Base-by-base conservation (phyloP, 2,113 vertebrate genomes). In the Pluvianellus socialis region DNA sequence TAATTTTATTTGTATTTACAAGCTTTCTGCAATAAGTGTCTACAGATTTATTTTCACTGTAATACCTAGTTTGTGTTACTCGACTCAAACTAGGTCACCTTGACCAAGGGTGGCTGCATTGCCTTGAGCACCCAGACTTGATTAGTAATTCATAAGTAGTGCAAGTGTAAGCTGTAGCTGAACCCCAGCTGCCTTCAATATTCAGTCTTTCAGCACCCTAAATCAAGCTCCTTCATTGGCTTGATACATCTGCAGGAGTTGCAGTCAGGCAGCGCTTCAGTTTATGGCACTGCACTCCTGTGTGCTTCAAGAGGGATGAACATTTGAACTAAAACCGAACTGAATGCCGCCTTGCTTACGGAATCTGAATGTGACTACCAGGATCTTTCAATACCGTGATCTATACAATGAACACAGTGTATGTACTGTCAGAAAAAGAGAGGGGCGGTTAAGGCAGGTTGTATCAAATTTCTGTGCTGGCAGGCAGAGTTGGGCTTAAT, bases 381-480 rank as follows among this genome's bases (percentile, higher is more conserved):
- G n/a, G 86, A 33, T 79, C 72, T 72, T 7, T 86, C 71, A 26
- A 17, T 85, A 9, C 90, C 18, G 45, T 47, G 72, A 55, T 61
- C 56, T 90, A 13, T 94, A 95, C 89, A 97, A 84, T 79, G 79
- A 95, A 5, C 3, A 14, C 94, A 95, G 79, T 97, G 94, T 97
- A 27, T 83, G 73, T 23, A 22, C 81, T 62, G 76, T 81, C 87
- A 73, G 76, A 75, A 80, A 88, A 86, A 61, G 73, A 32, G 9
- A 17, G 93, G 40, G 73, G 92, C 81, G 14, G 53, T 82, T 83
- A 70, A 71, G 88, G 68, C 66, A 70, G 53, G 81, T 82, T 40
- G 42, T 67, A 35, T 92, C 72, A 52, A 55, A 80, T 96, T 95
- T 94, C 94, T 59, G 2, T 26, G 76, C 74, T 92, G 92, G 79